Conservation (phyloP, 2,797 vertebrate genomes). For the Calcarius lapponicus region DNA sequence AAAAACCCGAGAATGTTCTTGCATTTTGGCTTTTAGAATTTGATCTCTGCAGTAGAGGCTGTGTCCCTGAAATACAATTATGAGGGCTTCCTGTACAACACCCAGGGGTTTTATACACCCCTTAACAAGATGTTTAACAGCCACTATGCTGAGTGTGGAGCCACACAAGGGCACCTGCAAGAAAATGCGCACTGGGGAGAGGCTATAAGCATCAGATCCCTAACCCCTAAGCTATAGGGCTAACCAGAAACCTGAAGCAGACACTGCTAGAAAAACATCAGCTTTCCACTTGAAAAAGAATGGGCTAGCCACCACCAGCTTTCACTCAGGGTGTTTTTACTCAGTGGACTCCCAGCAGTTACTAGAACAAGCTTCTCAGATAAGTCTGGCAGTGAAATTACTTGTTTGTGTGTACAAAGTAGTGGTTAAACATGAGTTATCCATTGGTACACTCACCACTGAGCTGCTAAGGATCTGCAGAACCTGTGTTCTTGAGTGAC, state of each 20-base stretch:
- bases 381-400: background rate
- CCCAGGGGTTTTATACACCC: background rate
- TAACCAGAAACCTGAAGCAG: background rate
- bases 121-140: background rate
- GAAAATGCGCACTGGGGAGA: background rate
- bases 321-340: background rate
- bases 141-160: background rate
- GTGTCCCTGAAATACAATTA: background rate
- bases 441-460: accelerated
- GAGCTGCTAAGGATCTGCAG: background rate
- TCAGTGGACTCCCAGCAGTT: background rate
- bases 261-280: background rate
- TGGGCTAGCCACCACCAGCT: accelerated
- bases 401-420: background rate
- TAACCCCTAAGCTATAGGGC: background rate
- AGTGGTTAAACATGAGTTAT: background rate
- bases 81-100: background rate
- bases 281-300: background rate
- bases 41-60: background rate
- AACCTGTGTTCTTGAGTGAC: background rate
- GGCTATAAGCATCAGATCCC: background rate
- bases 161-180: background rate
- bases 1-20: background rate
- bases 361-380: background rate
- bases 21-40: background rate